Conservation (phyloP, 2,113 vertebrate species). For the Pantherophis guttatus region DNA sequence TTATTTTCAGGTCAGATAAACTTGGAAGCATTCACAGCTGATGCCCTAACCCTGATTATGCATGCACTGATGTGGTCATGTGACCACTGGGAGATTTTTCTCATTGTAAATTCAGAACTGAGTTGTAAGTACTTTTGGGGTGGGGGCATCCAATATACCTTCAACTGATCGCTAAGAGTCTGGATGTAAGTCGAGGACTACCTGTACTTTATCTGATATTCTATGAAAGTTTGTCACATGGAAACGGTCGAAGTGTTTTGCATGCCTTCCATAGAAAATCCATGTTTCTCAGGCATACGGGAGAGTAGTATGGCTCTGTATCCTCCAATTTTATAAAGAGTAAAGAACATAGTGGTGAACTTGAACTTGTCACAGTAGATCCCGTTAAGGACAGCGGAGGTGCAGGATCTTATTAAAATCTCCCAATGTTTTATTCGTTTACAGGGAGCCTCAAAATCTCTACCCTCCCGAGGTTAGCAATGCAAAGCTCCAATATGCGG, state of each 20-base stretch:
- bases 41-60: background rate
- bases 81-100: background rate
- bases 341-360: background rate
- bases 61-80: background rate
- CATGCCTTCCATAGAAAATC: background rate
- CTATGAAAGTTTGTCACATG: background rate
- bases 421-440: constrained; percentile 25
- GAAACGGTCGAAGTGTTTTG: background rate
- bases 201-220: background rate
- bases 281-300: background rate
- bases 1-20: background rate
- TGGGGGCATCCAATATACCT: background rate
- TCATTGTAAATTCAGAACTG: background rate
- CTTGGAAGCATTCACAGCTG: background rate
- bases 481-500: constrained; percentile 91
- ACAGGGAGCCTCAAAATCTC: constrained; percentile 88
- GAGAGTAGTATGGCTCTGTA: background rate
- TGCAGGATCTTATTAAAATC: constrained; percentile 42
- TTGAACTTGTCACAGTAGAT: background rate
- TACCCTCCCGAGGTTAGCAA: constrained; percentile 94
- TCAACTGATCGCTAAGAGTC: background rate
- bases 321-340: background rate
- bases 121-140: background rate
- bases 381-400: background rate
- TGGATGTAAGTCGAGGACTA: background rate